Conservation (phyloP, 2,888 invertebrate species). For the Drosophila neonasuta region DNA sequence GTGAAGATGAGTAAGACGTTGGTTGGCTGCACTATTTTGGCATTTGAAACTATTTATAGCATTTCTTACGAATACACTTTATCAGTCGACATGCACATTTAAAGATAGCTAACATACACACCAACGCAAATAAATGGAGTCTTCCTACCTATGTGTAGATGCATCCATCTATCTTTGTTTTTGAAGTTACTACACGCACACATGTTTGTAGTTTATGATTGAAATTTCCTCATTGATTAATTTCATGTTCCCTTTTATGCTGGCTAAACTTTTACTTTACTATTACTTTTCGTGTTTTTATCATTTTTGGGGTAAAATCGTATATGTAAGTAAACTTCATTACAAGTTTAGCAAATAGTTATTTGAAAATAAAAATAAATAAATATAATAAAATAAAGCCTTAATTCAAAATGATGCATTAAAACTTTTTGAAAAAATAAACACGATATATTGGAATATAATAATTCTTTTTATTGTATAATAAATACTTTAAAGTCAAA, state of each 20-base stretch:
- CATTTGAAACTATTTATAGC: constrained; percentile 68
- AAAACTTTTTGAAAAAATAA: too few species aligned
- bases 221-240: constrained; percentile 1
- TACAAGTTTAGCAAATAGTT: too few species aligned
- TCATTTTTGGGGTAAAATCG: background rate
- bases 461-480: too few species aligned
- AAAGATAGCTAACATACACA: constrained; percentile 21
- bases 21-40: constrained; percentile 53
- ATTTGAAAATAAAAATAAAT: too few species aligned
- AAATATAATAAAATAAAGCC: too few species aligned
- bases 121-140: background rate
- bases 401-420: too few species aligned
- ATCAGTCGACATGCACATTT: constrained; percentile 67
- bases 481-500: too few species aligned
- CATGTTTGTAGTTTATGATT: constrained; percentile 2
- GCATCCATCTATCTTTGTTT: constrained; percentile 16
- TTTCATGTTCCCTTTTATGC: background rate
- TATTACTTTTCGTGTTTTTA: background rate
- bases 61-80: constrained; percentile 53
- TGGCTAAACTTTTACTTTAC: background rate
- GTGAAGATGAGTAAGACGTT: constrained; percentile 59
- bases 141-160: background rate
- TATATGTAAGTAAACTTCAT: too few species aligned
- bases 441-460: too few species aligned
- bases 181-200: background rate